Evolutionary conservation across 2,113 vertebrate genomes (phyloP), one percentile per base, ranked within the genome.

Genomic region (Cochlearius cochlearius): DNA sequence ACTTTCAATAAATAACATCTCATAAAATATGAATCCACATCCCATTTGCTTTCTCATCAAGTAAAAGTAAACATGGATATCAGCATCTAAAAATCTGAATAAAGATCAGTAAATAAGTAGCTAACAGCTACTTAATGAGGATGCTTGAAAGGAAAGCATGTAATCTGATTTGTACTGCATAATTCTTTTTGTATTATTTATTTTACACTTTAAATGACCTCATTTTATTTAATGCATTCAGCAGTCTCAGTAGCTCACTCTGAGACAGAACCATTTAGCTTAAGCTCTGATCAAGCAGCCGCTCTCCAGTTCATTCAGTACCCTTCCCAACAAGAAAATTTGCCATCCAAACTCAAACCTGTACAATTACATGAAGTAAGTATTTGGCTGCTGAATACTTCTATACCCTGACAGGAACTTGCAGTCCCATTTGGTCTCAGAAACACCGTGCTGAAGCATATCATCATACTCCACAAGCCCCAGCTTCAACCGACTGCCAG

Each of bases 101-200:
- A 91, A 87, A 78, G 68, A 88, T 47, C 4, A 5, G 56, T 80
- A 93, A 86, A 60, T 76, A 92, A 90, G 52, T 45, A 93, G 66
- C 55, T 92, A 90, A 64, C 39, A 92, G 77, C 53, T 53, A 81
- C 53, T 88, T 96, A 91, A 89, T 75, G 60, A 85, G 83, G 81
- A 62, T 58, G 38, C 63, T 78, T 17, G 2, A 85, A 92, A 95
- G 49, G 45, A 88, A 86, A n/a, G 66, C 63, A 85, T 78, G 72
- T 74, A 86, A 92, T 84, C 82, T 87, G 67, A 96, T 87, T 89
- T 95, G 94, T 90, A 95, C 62, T 72, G 74, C 66, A 45, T 91
- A 87, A 94, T 78, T 97, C 27, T 87, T 95, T 77, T 83, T 93
- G 59, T 86, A 92, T 79, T 85, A 88, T 95, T 95, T 91, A 94